A percentile compares a stretch with the other conserved stretches of the same genome.
phyloP scores from a whole-genome alignment of 2,113 vertebrate species.

The Channa argus region DNA sequence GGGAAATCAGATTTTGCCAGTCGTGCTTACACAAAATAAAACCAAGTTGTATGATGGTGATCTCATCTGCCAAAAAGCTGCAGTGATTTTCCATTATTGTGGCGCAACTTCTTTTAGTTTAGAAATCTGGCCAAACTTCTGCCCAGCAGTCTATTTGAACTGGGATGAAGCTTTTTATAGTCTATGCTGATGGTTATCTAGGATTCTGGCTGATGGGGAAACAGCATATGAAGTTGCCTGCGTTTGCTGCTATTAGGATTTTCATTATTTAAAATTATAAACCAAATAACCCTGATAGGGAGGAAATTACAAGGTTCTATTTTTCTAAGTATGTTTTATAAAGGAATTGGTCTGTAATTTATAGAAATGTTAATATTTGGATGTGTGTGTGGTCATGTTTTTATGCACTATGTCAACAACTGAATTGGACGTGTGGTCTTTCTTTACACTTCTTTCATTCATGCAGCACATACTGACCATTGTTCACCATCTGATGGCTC shows the following conservation, averaged over 20 bases:
- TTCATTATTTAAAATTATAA: conserved; percentile 10
- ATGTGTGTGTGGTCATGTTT: conserved; percentile 38
- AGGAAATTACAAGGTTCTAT: background rate
- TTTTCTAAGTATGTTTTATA: background rate
- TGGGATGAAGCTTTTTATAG: conserved; percentile 7
- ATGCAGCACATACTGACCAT: background rate
- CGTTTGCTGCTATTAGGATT: conserved; percentile 9
- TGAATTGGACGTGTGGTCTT: conserved; percentile 47
- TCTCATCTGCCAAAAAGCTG: too few species aligned
- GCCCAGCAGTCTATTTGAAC: conserved; percentile 4
- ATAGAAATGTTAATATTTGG: conserved; percentile 38
- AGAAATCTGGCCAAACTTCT: conserved; percentile 43
- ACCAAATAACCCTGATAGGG: conserved; percentile 40
- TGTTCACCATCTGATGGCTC: background rate
- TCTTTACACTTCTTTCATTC: background rate
- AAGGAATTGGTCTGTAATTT: background rate
- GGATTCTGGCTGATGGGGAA: background rate
- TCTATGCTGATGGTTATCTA: background rate
- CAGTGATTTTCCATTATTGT: background rate
- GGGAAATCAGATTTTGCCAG: background rate
- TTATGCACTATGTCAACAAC: conserved; percentile 42
- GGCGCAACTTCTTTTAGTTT: conserved; percentile 22
- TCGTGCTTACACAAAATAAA: too few species aligned
- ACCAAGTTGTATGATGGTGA: too few species aligned
- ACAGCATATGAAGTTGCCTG: background rate